These are phyloP conservation scores for Odontomyia ornata DNA, from an alignment of 2,888 invertebrate genomes.

Conservation along the genomic window DNA sequence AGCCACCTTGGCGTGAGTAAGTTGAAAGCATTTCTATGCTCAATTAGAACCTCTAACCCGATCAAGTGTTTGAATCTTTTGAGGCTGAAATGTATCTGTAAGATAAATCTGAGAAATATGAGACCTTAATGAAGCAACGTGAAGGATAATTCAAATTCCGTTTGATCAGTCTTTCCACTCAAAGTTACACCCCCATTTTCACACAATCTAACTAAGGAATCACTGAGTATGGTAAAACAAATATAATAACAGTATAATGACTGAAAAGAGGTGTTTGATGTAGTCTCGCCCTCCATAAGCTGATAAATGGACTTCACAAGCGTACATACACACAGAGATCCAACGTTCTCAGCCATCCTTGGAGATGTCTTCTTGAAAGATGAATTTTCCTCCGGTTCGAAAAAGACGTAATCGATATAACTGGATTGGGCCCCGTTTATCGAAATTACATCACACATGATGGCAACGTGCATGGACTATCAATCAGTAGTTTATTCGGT, in stretches of 20 bases:
- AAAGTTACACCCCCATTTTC: no score
- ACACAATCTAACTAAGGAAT: not conserved
- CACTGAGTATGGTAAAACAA: slow-evolving; percentile 19
- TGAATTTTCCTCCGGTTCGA: slow-evolving; percentile 37
- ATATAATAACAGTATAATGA: slow-evolving; percentile 13
- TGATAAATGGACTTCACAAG: slow-evolving; percentile 2
- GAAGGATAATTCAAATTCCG: no score
- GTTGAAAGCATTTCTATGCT: not conserved
- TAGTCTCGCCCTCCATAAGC: not conserved
- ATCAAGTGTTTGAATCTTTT: no score
- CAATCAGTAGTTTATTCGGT: slow-evolving; percentile 45
- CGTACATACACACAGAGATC: not conserved
- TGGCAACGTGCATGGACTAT: slow-evolving; percentile 49
- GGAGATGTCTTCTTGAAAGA: not conserved
- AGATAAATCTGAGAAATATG: no score
- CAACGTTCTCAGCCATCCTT: not conserved
- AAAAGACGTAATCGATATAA: slow-evolving; percentile 42
- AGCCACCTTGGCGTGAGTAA: not conserved
- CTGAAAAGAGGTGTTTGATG: slow-evolving; percentile 12
- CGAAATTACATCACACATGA: slow-evolving; percentile 49
- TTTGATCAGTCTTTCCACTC: no score
- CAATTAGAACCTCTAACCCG: no score
- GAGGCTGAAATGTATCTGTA: no score
- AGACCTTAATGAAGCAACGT: no score
- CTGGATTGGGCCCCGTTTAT: slow-evolving; percentile 46